Percentiles rank a stretch among this genome's conserved stretches.
These are phyloP conservation scores for Elephantulus edwardii DNA, from an alignment of 2,113 vertebrate species.

Conservation along the genomic window DNA sequence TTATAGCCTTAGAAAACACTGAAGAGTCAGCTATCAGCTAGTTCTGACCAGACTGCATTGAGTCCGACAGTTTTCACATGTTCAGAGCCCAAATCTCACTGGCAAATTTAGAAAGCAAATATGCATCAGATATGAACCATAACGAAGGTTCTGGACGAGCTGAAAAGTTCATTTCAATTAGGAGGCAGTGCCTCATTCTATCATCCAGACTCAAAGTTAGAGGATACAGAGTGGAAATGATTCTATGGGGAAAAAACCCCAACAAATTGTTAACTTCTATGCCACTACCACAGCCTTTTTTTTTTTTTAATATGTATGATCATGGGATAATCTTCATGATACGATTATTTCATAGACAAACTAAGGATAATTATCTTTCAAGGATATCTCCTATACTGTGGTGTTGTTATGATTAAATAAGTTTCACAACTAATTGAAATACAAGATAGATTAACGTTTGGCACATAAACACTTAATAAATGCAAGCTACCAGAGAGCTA, in stretches of 20 bases:
- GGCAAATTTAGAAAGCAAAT: not conserved
- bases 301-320: not conserved
- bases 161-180: slow-evolving; percentile 11
- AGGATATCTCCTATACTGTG: not conserved
- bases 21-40: too few species aligned
- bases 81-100: too few species aligned
- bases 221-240: not conserved
- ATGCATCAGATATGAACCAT: slow-evolving; percentile 43
- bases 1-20: too few species aligned
- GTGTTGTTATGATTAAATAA: slow-evolving; percentile 24
- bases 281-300: not conserved
- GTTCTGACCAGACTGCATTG: too few species aligned
- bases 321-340: not conserved
- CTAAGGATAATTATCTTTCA: not conserved
- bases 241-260: not conserved
- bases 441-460: not conserved
- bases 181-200: not conserved
- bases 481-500: too few species aligned
- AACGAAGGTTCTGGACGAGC: slow-evolving; percentile 10
- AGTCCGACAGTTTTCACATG: too few species aligned
- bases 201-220: not conserved
- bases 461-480: slow-evolving; percentile 19
- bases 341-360: not conserved
- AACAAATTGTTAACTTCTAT: not conserved
- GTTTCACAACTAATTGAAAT: slow-evolving; percentile 6